Base-by-base conservation (phyloP, 2,888 invertebrate genomes). In the Stegana nigrithorax region DNA sequence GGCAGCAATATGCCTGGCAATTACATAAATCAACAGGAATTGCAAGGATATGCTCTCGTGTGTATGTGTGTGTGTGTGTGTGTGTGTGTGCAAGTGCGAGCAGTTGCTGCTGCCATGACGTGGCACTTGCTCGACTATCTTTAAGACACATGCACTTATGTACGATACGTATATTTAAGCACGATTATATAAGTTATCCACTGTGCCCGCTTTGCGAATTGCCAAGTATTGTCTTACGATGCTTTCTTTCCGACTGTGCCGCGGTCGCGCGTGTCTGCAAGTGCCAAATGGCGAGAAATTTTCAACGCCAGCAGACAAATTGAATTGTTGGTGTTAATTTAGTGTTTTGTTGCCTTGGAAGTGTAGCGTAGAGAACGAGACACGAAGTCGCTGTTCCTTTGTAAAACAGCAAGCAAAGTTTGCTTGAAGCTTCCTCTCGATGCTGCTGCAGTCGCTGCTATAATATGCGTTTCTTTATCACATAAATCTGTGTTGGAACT, bases 1-100 rank as follows among this genome's bases (percentile, higher is more conserved):
- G 53, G 53, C 53, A 53, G 53, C 53, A 53, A 53, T 53, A 53
- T 53, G 27, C 58, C 21, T n/a, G 44, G 47, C 59, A 50, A 32
- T 55, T 53, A 26, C 64, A 66, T 66, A 66, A 66, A 66, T 66
- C 64, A 66, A 61, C 26, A 17, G 14, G 58, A 53, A 53, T 53
- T 32, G 53, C 53, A 53, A 32, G 26, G 32, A 53, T 53, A 21
- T 53, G 14, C 17, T 21, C 25, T 12, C 6, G 23, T 47, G 10
- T 47, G 21, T n/a, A 23, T 8, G 32, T 12, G n/a, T n/a, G 2
- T 12, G n/a, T n/a, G n/a, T n/a, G n/a, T n/a, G n/a, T n/a, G 12
- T 8, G 47, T 47, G 25, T 10, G 23, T 47, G 10, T 47, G 21
- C 23, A 23, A 8, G 32, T 12, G n/a, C 32, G 2, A 32, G n/a